Percentiles rank a stretch among this genome's conserved stretches.
Conservation (phyloP, 2,888 invertebrate species). For the Euplagia quadripunctaria region DNA sequence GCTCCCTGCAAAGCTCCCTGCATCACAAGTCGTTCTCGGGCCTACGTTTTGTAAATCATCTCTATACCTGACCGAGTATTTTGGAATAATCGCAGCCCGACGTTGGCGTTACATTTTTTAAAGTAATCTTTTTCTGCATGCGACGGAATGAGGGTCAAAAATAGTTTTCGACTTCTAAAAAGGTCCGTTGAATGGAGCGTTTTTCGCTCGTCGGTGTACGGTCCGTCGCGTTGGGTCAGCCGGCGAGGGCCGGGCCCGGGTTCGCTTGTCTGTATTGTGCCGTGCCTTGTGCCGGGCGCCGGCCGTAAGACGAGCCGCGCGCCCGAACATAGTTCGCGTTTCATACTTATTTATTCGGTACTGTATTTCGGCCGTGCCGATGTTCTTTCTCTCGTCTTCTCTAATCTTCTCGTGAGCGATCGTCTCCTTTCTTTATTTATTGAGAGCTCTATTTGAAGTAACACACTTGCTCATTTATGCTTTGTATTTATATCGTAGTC, state of each 20-base stretch:
- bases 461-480: slow-evolving; percentile 82
- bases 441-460: slow-evolving; percentile 66
- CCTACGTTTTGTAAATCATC: too few species aligned
- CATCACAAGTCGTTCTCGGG: neutral
- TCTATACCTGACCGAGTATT: neutral
- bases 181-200: neutral
- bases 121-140: neutral
- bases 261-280: slow-evolving; percentile 29
- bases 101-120: neutral
- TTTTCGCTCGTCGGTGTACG: neutral
- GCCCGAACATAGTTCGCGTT: slow-evolving; percentile 60
- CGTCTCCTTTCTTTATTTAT: slow-evolving; percentile 65
- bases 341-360: slow-evolving; percentile 44
- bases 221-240: slow-evolving; percentile 12
- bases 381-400: slow-evolving; percentile 38
- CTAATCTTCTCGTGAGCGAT: slow-evolving; percentile 49
- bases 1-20: neutral
- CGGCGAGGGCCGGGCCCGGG: slow-evolving; percentile 34
- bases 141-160: slow-evolving; percentile 3
- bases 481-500: slow-evolving; percentile 78
- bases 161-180: neutral
- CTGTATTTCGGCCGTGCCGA: slow-evolving; percentile 41
- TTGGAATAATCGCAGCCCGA: neutral
- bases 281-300: slow-evolving; percentile 20
- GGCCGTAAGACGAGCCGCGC: slow-evolving; percentile 53